A percentile compares a stretch with the other conserved stretches of the same genome.
Conservation (phyloP, 2,888 invertebrate genomes). For the Noctua pronuba region DNA sequence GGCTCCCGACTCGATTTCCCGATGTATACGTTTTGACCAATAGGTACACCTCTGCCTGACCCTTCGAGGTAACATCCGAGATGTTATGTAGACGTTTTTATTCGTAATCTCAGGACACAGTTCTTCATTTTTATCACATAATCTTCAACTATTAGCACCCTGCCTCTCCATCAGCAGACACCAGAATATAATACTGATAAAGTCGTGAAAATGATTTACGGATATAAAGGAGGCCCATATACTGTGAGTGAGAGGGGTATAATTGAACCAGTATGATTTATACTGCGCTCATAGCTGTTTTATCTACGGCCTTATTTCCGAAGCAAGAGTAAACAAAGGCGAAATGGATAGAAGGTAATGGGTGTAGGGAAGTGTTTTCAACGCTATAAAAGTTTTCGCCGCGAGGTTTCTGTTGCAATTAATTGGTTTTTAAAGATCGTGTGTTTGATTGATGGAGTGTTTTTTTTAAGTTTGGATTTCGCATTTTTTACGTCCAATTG, state of each 20-base stretch:
- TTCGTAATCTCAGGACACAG: not conserved
- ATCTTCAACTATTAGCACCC: constrained; percentile 42
- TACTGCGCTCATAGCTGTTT: constrained; percentile 67
- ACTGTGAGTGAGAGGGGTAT: constrained; percentile 76
- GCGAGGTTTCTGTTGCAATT: constrained; percentile 39
- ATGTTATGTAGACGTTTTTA: not conserved
- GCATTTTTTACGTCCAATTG: not conserved
- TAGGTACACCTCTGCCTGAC: not conserved
- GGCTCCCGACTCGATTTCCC: not conserved
- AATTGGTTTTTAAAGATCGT: constrained; percentile 56
- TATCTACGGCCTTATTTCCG: constrained; percentile 64
- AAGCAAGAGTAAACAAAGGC: constrained; percentile 64
- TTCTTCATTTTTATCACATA: constrained; percentile 33
- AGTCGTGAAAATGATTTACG: constrained; percentile 66
- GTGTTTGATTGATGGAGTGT: constrained; percentile 20
- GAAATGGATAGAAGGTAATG: constrained; percentile 57
- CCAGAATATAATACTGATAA: constrained; percentile 62
- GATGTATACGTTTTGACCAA: not conserved
- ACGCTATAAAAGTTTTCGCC: constrained; percentile 41
- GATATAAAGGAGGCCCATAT: constrained; percentile 60
- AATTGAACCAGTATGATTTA: constrained; percentile 86
- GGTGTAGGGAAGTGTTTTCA: constrained; percentile 46
- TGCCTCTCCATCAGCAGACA: constrained; percentile 51
- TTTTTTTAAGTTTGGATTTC: not conserved
- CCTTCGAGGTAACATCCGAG: not conserved